Percentiles rank a stretch among this genome's conserved stretches.
Conservation (phyloP, 2,888 invertebrate species). For the Dolichomitus sp. region DNA sequence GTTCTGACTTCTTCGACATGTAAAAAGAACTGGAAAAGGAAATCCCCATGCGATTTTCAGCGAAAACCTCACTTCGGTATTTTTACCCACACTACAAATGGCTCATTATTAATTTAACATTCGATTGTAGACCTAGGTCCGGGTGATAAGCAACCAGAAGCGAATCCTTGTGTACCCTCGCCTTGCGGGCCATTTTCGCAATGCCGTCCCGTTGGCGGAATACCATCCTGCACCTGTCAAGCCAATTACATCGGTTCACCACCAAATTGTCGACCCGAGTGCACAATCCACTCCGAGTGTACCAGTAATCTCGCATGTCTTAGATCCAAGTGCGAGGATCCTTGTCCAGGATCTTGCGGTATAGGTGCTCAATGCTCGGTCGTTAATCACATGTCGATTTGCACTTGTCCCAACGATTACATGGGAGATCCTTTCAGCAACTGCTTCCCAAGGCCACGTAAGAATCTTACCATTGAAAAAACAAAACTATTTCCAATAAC, state of each 20-base stretch:
- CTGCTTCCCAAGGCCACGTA: slow-evolving; percentile 83
- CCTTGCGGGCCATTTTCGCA: slow-evolving; percentile 89
- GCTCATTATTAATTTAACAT: background rate
- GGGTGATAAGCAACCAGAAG: slow-evolving; percentile 71
- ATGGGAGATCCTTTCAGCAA: slow-evolving; percentile 91
- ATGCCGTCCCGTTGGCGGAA: slow-evolving; percentile 87
- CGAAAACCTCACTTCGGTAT: background rate
- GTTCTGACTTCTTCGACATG: too few species aligned
- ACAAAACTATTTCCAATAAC: background rate
- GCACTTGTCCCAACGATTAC: slow-evolving; percentile 91
- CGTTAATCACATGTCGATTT: slow-evolving; percentile 92
- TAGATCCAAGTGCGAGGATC: slow-evolving; percentile 92
- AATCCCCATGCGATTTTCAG: too few species aligned
- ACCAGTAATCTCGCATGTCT: slow-evolving; percentile 92
- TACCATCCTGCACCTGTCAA: slow-evolving; percentile 87
- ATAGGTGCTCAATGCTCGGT: slow-evolving; percentile 89
- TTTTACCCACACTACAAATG: background rate
- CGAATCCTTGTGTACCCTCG: slow-evolving; percentile 87
- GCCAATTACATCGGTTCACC: slow-evolving; percentile 86
- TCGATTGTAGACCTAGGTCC: slow-evolving; percentile 85
- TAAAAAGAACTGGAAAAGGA: too few species aligned
- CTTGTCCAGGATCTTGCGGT: slow-evolving; percentile 94
- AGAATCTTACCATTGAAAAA: slow-evolving; percentile 26
- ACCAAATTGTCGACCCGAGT: slow-evolving; percentile 91
- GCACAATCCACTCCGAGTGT: slow-evolving; percentile 92